Evolutionary conservation across 2,888 invertebrate genomes (phyloP), one percentile per base, ranked within the genome.

Genomic region (Nymphalis urticae): DNA sequence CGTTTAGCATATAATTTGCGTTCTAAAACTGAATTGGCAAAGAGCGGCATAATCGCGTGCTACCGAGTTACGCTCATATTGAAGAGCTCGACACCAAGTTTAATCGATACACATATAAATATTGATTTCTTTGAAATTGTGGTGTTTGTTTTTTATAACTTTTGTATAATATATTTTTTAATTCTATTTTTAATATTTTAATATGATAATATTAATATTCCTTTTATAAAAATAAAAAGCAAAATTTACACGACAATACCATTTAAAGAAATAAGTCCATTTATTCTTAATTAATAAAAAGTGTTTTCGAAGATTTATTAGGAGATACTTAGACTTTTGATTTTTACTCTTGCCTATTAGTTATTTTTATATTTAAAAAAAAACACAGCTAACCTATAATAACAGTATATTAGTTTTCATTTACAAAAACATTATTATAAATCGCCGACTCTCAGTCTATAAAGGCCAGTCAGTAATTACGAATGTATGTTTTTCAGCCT

Each of bases 11-110:
- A 75, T 79, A 81, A 80, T 81, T 76, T 75, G 76, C 75, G 65
- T 74, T 76, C 72, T 48, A 75, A 75, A 76, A 77, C 78, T 72
- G 80, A 82, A 82, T 82, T 83, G 77, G 81, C 76, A 76, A 73
- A 73, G 76, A 65, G 75, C 72, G 73, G 56, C 32, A 51, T 76
- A 75, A 75, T 70, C 70, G 70, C 42, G 66, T 69, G 85, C 88
- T 78, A 86, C 89, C 59, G 84, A 73, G 78, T 78, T 88, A 89
- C 89, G 81, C 85, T 67, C 36, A 24, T 64, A 16, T 48, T 80
- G 69, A 77, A 77, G 85, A 87, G 88, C 80, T 71, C 64, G 72
- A 53, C 9, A 61, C 51, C 48, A 54, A 53, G 1, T 24, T 53
- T 24, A 16, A 21, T 27, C 6, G 4, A 21, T 21, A 53, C 13